These are phyloP conservation scores for Sparidentex hasta DNA, from an alignment of 2,797 vertebrate species.

Conservation along the genomic window DNA sequence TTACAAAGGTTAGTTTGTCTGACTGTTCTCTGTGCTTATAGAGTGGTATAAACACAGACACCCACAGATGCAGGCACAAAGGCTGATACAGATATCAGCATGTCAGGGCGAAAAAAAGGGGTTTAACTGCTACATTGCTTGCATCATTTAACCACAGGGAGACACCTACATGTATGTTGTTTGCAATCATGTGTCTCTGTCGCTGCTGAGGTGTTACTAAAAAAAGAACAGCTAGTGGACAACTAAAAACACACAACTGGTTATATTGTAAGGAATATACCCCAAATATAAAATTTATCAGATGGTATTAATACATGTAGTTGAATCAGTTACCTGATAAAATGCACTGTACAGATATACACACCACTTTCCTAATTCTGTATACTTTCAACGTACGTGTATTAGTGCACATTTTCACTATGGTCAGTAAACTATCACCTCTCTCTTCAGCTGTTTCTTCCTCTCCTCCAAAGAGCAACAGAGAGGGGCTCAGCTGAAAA, in stretches of 20 bases:
- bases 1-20: constrained; percentile 70
- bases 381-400: neutral
- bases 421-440: neutral
- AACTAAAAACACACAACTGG: neutral
- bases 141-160: neutral
- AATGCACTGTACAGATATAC: too few relatives aligned
- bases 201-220: neutral
- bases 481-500: constrained; percentile 2
- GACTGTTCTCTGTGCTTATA: neutral
- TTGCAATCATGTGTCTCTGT: neutral
- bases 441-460: constrained; percentile 75
- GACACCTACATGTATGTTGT: neutral
- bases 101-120: neutral
- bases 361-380: neutral
- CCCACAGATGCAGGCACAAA: neutral
- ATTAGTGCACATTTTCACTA: neutral
- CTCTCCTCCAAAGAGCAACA: constrained; percentile 82
- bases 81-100: neutral
- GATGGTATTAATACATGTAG: neutral
- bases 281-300: neutral
- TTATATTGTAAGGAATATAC: neutral
- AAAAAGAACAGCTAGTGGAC: neutral
- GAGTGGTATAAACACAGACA: too few relatives aligned
- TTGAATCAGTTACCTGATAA: too few relatives aligned
- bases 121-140: neutral